Evolutionary conservation across 2,797 vertebrate species (phyloP).

Genomic region (Nasua narica): DNA sequence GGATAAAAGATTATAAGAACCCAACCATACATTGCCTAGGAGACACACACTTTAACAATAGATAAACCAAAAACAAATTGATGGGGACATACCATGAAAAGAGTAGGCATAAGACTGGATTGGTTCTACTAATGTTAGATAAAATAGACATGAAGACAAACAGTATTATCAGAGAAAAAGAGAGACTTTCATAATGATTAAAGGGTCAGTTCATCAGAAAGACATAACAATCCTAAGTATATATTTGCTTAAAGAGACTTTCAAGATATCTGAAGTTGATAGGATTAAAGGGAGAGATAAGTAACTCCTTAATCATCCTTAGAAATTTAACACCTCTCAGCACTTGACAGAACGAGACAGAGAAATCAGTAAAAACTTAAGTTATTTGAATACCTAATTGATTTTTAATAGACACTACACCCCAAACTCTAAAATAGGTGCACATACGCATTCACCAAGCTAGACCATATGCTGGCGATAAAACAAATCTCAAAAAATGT

Average conservation of each 20-base stretch:
- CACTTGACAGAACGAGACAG: neutral
- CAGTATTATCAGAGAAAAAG: neutral
- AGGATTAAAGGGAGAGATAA: neutral
- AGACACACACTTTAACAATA: neutral
- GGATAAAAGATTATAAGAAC: neutral
- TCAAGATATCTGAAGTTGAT: neutral
- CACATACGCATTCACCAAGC: neutral
- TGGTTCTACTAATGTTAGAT: neutral
- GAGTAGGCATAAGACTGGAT: neutral
- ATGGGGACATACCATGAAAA: neutral
- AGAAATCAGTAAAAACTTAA: neutral
- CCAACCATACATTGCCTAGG: neutral
- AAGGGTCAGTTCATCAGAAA: neutral
- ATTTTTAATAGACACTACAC: neutral
- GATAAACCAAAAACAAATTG: neutral
- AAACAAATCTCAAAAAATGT: neutral
- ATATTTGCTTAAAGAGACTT: neutral
- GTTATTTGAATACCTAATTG: neutral
- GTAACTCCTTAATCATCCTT: neutral
- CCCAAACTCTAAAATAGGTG: neutral
- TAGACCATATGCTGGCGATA: neutral
- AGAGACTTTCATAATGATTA: neutral
- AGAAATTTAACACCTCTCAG: neutral
- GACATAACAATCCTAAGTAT: neutral
- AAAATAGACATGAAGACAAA: neutral